Evolutionary conservation across 2,888 invertebrate species (phyloP), one percentile per base, ranked within the genome.

Genomic region (Acleris holmiana): DNA sequence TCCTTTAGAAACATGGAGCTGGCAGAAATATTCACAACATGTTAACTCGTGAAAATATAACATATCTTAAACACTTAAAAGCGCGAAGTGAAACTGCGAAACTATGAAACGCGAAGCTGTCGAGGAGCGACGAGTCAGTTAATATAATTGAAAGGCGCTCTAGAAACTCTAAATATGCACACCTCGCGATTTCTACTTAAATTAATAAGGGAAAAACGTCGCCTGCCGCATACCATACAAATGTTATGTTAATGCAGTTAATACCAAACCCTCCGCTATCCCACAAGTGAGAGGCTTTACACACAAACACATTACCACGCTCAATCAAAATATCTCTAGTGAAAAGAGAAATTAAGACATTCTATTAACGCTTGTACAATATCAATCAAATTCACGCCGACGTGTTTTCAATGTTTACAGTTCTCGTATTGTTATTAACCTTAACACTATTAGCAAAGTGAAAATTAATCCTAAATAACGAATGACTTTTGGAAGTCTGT

Each of bases 21-120:
- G 35, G 13, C 35, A 13, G 13, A 35, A 35, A 35, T 13, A 35
- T 35, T 35, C 19, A 10, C 47, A 47, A 47, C 53, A 53, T 35
- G 23, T 25, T 25, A n/a, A 19, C 23, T 18, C 53, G 47, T 18
- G 29, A 44, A 13, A 47, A 18, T 8, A 41, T 41, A 44, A 29
- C 41, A 40, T 41, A 40, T 49, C 25, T 25, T 44, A 18, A 29
- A 23, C 15, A 60, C 25, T 44, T 58, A 58, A 61, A 61, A 53
- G 29, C 29, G 48, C 53, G 57, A 62, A 66, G 71, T 70, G 72
- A 72, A 72, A 72, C 67, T 67, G 70, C 69, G 72, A 72, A 72
- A 72, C 65, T 66, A 70, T 67, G 68, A 69, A 67, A 69, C 65
- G 46, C 54, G 41, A 61, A 54, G 66, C 56, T 69, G 70, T 69